phyloP scores from a whole-genome alignment of 2,888 invertebrate species.

The Bhutanitis thaidina region DNA sequence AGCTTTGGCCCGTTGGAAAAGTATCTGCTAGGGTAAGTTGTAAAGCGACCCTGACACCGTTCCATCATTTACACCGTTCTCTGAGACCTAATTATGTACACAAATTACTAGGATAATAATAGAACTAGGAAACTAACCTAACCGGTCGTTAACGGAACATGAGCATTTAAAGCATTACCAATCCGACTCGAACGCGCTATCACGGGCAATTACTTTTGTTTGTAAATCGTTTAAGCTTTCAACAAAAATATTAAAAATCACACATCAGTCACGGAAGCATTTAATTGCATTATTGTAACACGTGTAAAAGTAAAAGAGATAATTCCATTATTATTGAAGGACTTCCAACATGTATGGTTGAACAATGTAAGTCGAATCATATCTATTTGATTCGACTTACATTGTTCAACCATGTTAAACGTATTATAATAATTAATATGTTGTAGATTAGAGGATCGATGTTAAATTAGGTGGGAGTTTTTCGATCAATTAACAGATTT shows the following conservation, averaged over 20 bases:
- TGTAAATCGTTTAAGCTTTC: slow-evolving; percentile 6
- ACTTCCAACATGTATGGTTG: too few relatives aligned
- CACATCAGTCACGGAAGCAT: slow-evolving; percentile 8
- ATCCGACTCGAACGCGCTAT: slow-evolving; percentile 13
- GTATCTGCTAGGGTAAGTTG: slow-evolving; percentile 22
- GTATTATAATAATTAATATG: too few relatives aligned
- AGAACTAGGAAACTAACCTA: slow-evolving; percentile 41
- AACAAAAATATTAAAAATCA: slow-evolving; percentile 12
- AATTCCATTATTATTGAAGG: too few relatives aligned
- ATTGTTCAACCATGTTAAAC: too few relatives aligned
- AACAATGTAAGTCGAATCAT: too few relatives aligned
- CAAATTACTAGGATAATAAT: slow-evolving; percentile 36
- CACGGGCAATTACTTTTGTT: slow-evolving; percentile 15
- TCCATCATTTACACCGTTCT: slow-evolving; percentile 53
- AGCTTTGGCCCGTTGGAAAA: slow-evolving; percentile 11
- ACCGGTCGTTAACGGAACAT: slow-evolving; percentile 48
- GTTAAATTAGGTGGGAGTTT: too few relatives aligned
- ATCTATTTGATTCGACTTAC: too few relatives aligned
- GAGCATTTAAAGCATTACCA: slow-evolving; percentile 19
- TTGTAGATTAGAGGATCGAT: too few relatives aligned
- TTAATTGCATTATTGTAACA: slow-evolving; percentile 6
- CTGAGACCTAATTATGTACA: slow-evolving; percentile 52
- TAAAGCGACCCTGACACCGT: slow-evolving; percentile 59
- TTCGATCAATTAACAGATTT: too few relatives aligned
- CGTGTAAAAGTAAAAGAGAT: too few relatives aligned